Evolutionary conservation across 2,888 invertebrate genomes (phyloP), one percentile per base, ranked within the genome.

Genomic region (Chalcosyrphus nemorum): DNA sequence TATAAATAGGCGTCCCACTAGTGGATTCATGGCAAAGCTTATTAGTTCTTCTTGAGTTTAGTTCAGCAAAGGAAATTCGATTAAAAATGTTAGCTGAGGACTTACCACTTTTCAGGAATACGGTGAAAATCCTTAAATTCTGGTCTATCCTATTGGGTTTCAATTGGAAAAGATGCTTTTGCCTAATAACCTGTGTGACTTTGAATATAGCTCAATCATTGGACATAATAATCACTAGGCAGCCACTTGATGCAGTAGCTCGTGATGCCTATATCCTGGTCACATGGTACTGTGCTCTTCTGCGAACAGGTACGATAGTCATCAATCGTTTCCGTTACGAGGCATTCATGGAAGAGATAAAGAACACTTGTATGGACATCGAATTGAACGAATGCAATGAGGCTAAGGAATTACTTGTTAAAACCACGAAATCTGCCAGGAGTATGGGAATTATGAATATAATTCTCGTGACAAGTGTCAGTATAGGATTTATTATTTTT

Each of bases 151-250:
- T 89, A 0, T 87, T 86, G 17, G 88, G 87, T 6, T 89, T 88
- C 85, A 89, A 90, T 54, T 90, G 89, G 89, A 87, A 89, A 0
- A 87, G 89, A 15, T 90, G 90, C 76, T 71, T 88, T 13, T 88
- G 54, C 17, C 24, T 19, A 11, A n/a, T 15, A 1, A 11, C 1
- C 4, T 38, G n/a, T 7, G 21, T 13, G 0, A 21, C n/a, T 9
- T n/a, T 61, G n/a, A 61, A 61, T 45, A 7, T 45, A 2, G 6
- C 17, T n/a, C 41, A 45, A 24, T 7, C 66, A 7, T 3, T 11
- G n/a, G 3, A 38, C 9, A 13, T 38, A 2, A 4, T 38, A 0
- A 1, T 38, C 2, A 38, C 38, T 11, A 38, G 13, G 2, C 1
- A 38, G 13, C 4, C 38, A 3, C 4, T 38, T 2, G 11, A 38